Percentiles rank a stretch among this genome's conserved stretches.
Conservation (phyloP, 2,888 invertebrate species). For the Cheilosia grossa region DNA sequence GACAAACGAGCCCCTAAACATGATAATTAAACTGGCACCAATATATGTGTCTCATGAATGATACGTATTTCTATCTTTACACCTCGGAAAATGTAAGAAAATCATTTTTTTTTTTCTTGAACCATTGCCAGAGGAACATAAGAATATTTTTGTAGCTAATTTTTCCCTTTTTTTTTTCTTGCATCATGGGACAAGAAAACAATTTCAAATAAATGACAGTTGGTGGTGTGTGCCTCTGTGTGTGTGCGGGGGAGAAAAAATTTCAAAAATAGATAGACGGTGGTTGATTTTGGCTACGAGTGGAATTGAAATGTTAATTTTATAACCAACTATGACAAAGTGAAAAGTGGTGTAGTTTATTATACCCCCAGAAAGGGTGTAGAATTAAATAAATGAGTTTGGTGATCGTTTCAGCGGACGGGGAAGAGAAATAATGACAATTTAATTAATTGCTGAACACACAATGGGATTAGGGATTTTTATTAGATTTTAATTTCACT, state of each 20-base stretch:
- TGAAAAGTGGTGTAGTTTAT: slow-evolving; percentile 40
- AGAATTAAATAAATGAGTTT: slow-evolving; percentile 5
- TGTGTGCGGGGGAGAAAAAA: slow-evolving; percentile 17
- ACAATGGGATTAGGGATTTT: slow-evolving; percentile 24
- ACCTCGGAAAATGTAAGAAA: neutral
- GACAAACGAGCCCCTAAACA: slow-evolving; percentile 9
- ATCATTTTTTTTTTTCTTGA: slow-evolving; percentile 44
- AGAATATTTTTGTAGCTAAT: slow-evolving; percentile 38
- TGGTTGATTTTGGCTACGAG: slow-evolving; percentile 4
- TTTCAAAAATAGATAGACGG: slow-evolving; percentile 42
- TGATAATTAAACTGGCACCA: neutral
- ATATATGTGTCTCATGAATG: slow-evolving; percentile 12
- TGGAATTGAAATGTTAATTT: slow-evolving; percentile 22
- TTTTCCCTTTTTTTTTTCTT: slow-evolving; percentile 6
- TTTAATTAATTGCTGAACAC: slow-evolving; percentile 47
- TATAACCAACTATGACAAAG: slow-evolving; percentile 11
- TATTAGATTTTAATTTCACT: slow-evolving; percentile 29
- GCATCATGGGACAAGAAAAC: slow-evolving; percentile 8
- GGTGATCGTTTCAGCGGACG: neutral
- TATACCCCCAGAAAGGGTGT: slow-evolving; percentile 10
- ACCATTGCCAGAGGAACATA: slow-evolving; percentile 39
- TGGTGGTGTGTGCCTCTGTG: slow-evolving; percentile 6
- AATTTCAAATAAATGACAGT: slow-evolving; percentile 2
- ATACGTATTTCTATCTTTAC: slow-evolving; percentile 5
- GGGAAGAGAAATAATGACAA: slow-evolving; percentile 25